A percentile compares a stretch with the other conserved stretches of the same genome.
Evolutionary conservation across 2,797 vertebrate species (phyloP).

Genomic region (Sebastes steindachneri): DNA sequence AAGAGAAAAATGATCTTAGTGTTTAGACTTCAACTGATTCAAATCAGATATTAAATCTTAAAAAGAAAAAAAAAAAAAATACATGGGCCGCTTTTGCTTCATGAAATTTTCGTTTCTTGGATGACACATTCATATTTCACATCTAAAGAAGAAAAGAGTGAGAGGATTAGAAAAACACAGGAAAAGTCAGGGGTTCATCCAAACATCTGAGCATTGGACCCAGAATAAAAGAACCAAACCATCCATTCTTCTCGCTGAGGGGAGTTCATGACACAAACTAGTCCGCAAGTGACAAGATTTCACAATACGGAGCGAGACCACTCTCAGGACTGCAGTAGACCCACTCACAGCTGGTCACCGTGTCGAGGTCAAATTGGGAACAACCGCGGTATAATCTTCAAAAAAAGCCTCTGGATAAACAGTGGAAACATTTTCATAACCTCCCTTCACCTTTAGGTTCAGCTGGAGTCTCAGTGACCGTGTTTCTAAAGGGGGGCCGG

Average conservation of each 20-base stretch:
- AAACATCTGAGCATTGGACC: constrained; percentile 28
- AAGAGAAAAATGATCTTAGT: constrained; percentile 41
- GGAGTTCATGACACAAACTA: constrained; percentile 53
- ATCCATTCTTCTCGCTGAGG: constrained; percentile 18
- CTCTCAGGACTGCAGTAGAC: constrained; percentile 36
- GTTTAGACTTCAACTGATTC: constrained; percentile 45
- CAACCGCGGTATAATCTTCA: constrained; percentile 65
- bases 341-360: constrained; percentile 60
- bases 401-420: constrained; percentile 68
- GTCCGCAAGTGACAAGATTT: constrained; percentile 45
- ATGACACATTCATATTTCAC: constrained; percentile 17
- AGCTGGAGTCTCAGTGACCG: constrained; percentile 58
- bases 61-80: not conserved
- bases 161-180: constrained; percentile 17
- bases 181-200: constrained; percentile 22
- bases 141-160: not conserved
- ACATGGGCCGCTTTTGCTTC: not conserved
- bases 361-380: constrained; percentile 66
- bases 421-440: constrained; percentile 76
- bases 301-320: constrained; percentile 40
- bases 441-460: constrained; percentile 70
- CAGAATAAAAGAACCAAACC: constrained; percentile 30
- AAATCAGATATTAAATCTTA: constrained; percentile 40
- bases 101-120: not conserved
- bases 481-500: constrained; percentile 26